Percentiles rank a stretch among this genome's conserved stretches.
phyloP scores from a whole-genome alignment of 2,113 vertebrate genomes.

The Murina feae region DNA sequence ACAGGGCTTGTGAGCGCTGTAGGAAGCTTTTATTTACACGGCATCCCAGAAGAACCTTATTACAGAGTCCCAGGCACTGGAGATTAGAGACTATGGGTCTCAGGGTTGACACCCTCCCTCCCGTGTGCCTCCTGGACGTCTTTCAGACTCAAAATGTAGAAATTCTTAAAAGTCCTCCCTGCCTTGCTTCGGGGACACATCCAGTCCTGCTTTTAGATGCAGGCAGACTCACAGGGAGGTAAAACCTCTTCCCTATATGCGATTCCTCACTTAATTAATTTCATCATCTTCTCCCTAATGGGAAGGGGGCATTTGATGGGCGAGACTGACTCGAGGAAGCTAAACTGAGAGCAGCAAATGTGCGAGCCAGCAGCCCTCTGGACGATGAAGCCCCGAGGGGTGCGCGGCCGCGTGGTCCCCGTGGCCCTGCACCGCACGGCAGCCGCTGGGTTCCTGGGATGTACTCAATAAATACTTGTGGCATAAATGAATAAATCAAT shows the following conservation, averaged over 20 bases:
- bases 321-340: conserved; percentile 31
- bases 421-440: neutral
- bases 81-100: neutral
- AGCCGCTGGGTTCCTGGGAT: neutral
- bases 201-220: neutral
- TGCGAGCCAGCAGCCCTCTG: neutral
- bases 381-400: accelerated
- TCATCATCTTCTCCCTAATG: neutral
- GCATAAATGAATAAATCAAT: conserved; percentile 49
- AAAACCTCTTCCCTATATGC: conserved; percentile 53
- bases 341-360: conserved; percentile 52
- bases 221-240: neutral
- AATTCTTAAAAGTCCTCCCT: neutral
- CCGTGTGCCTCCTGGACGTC: too few species aligned
- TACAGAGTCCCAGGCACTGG: neutral
- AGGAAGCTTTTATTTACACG: accelerated
- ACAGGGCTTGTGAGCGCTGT: neutral
- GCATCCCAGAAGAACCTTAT: neutral
- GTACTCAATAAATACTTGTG: neutral
- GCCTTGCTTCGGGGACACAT: neutral
- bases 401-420: accelerated
- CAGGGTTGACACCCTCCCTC: accelerated
- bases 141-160: neutral
- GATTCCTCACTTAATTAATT: neutral
- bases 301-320: conserved; percentile 28